Base-by-base conservation (phyloP, 2,797 vertebrate species). In the Bufotes viridis region DNA sequence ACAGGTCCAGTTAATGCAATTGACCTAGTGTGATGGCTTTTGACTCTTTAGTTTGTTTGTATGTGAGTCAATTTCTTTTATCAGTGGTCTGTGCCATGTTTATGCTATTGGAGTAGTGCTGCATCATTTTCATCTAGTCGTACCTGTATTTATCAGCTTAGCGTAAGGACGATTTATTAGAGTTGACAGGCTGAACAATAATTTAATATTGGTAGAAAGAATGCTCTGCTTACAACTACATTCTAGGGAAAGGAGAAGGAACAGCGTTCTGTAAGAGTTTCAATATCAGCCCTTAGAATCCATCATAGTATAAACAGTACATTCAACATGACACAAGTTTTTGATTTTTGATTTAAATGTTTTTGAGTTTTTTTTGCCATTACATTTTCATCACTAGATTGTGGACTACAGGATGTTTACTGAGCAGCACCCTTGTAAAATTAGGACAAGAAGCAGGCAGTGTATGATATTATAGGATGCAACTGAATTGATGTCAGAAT, bases 121-220 rank as follows among this genome's bases (percentile, higher is more conserved):
- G 7, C 67, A 29, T 70, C 67, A 70, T 70, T 70, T 14, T 34
- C 14, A 70, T 22, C 34, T 49, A 49, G 20, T 75, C 9, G n/a
- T 75, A 75, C n/a, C 72, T 75, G 42, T 75, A 29, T 75, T 75
- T 20, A 75, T 75, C 42, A 75, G 72, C 72, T 75, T 75, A 53
- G 72, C 42, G 53, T 51, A 75, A 75, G 42, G 42, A 75, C 72
- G 51, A 75, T 75, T 51, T n/a, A 75, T 75, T 49, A 75, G 10
- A 53, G 18, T n/a, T 75, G 72, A 75, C 72, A 75, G 22, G 42
- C 10, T 51, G 72, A 20, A 53, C 72, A 75, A 75, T 51, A 51
- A 75, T 20, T 75, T 42, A 17, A 70, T 26, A 17, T 70, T 70
- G 15, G 69, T 17, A 34, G 3, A 14, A 75, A 53, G 42, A 51